These are phyloP conservation scores for Notodonta ziczac DNA, from an alignment of 2,888 invertebrate species.

Conservation along the genomic window DNA sequence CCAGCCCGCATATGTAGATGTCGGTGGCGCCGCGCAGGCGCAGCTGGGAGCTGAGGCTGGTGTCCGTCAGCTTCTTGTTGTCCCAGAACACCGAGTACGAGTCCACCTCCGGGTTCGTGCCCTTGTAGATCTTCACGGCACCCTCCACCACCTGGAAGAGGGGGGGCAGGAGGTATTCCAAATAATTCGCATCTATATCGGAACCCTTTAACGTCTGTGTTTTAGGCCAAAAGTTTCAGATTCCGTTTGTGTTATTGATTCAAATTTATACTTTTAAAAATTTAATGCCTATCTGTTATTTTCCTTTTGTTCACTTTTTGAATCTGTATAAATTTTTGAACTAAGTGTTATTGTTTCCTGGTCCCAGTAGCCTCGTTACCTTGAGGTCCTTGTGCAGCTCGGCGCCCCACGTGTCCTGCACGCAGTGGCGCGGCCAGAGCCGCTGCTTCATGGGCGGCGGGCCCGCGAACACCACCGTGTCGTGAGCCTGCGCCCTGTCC, in stretches of 20 bases:
- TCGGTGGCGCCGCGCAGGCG: conserved; percentile 93
- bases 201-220: too few species aligned
- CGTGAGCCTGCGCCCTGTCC: conserved; percentile 92
- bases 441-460: conserved; percentile 94
- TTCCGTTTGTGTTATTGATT: too few species aligned
- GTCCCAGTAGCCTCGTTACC: conserved; percentile 64
- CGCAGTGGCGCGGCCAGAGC: conserved; percentile 98
- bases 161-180: too few species aligned
- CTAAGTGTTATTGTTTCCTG: too few species aligned
- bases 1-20: conserved; percentile 97
- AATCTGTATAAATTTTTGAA: too few species aligned
- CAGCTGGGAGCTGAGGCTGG: conserved; percentile 92
- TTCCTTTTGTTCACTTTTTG: too few species aligned
- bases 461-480: conserved; percentile 96
- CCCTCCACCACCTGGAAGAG: conserved; percentile 86
- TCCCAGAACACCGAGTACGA: conserved; percentile 99
- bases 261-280: too few species aligned
- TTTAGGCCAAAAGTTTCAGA: too few species aligned
- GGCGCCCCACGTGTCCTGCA: conserved; percentile 97
- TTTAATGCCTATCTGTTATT: too few species aligned
- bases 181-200: too few species aligned
- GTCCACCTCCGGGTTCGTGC: conserved; percentile 97
- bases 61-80: conserved; percentile 95
- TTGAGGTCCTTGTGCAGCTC: conserved; percentile 95
- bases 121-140: conserved; percentile 94